Evolutionary conservation across 2,797 vertebrate species (phyloP).

Genomic region (Lepus townsendii): DNA sequence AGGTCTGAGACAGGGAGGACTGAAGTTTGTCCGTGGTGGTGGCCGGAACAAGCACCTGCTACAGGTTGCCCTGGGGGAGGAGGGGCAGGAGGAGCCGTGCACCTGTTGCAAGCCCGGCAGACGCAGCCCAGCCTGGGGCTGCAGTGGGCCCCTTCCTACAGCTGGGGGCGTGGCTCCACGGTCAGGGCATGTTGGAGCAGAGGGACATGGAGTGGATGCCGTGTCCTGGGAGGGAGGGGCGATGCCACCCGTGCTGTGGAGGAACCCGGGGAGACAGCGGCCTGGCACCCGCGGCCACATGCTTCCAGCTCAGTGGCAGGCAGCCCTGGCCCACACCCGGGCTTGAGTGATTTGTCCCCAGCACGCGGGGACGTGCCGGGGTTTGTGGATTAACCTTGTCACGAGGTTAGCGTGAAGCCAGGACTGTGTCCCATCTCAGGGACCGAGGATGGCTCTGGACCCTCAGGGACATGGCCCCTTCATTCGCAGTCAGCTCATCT

Average conservation of each 20-base stretch:
- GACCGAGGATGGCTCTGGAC: no score
- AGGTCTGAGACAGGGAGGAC: background rate
- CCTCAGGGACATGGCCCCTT: no score
- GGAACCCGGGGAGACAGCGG: background rate
- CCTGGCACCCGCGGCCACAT: fast-evolving
- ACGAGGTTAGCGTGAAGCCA: fast-evolving
- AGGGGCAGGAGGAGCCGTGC: background rate
- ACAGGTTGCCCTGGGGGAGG: background rate
- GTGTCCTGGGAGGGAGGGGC: background rate
- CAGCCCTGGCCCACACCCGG: background rate
- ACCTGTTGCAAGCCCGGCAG: background rate
- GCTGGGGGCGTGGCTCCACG: no score
- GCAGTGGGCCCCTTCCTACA: background rate
- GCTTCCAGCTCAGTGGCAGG: background rate
- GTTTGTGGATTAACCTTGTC: background rate
- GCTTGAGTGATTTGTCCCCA: fast-evolving
- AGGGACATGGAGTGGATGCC: no score
- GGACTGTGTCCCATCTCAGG: background rate
- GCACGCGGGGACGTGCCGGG: fast-evolving
- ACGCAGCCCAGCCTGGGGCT: background rate
- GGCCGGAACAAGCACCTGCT: background rate
- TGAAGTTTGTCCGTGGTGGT: fast-evolving
- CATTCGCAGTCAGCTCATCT: no score
- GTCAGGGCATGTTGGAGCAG: no score
- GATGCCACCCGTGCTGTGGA: fast-evolving